Percentiles rank a stretch among this genome's conserved stretches.
Evolutionary conservation across 1,140 invertebrate species (phyloP).

Genomic region (Drosophila lacteicornis): DNA sequence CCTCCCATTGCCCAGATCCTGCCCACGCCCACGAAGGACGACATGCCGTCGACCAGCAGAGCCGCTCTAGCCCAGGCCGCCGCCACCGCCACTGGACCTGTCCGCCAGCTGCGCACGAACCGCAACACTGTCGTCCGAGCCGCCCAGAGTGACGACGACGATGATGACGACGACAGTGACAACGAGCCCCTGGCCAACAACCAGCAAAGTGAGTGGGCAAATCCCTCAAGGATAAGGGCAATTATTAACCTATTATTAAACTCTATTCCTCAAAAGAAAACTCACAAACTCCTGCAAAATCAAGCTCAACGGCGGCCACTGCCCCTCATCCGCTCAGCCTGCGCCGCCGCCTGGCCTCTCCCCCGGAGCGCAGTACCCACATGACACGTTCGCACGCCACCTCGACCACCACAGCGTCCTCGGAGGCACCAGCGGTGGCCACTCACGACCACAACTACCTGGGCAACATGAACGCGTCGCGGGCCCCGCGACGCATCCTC

Average conservation of each 20-base stretch:
- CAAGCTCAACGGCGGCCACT: constrained; percentile 32
- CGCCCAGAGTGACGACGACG: constrained; percentile 56
- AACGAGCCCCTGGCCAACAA: constrained; percentile 80
- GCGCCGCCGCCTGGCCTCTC: constrained; percentile 52
- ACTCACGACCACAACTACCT: constrained; percentile 83
- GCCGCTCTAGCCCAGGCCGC: constrained; percentile 47
- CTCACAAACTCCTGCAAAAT: constrained; percentile 42
- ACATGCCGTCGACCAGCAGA: constrained; percentile 75
- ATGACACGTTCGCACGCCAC: constrained; percentile 83
- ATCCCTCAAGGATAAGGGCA: no score
- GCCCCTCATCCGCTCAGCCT: constrained; percentile 67
- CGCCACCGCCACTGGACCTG: constrained; percentile 16
- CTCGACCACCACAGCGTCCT: constrained; percentile 61
- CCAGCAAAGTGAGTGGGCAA: constrained; percentile 66
- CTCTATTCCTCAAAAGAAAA: constrained; percentile 10
- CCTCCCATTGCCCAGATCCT: constrained; percentile 60
- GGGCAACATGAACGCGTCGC: constrained; percentile 52
- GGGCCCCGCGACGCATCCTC: constrained; percentile 69
- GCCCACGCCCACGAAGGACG: constrained; percentile 81
- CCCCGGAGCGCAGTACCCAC: constrained; percentile 55
- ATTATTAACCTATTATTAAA: background rate
- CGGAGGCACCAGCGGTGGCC: constrained; percentile 35
- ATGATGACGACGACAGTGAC: constrained; percentile 77
- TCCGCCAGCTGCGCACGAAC: constrained; percentile 77
- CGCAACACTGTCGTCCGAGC: constrained; percentile 69